A percentile compares a stretch with the other conserved stretches of the same genome.
Conservation (phyloP, 2,113 vertebrate genomes). For the Capreolus pygargus region DNA sequence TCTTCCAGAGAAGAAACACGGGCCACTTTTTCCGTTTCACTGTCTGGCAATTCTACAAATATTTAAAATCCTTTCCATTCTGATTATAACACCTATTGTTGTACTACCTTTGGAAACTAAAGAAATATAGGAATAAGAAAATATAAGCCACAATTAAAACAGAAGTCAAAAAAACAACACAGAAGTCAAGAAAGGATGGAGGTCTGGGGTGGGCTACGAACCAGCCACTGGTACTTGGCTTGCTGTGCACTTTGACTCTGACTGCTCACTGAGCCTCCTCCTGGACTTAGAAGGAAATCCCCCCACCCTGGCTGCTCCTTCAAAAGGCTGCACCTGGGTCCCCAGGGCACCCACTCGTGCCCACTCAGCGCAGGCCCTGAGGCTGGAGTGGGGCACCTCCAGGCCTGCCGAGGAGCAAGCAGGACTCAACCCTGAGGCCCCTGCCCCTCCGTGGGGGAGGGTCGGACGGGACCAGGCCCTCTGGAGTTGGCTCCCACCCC, state of each 20-base stretch:
- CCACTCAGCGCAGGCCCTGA: background rate
- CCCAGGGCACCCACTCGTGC: background rate
- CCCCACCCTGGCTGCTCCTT: background rate
- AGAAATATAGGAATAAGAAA: background rate
- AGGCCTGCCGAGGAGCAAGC: background rate
- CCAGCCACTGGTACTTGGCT: background rate
- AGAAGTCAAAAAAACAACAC: background rate
- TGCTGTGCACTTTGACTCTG: background rate
- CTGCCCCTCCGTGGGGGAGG: background rate
- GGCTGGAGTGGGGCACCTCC: too few relatives aligned
- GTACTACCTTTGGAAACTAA: background rate
- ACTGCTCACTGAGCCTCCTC: background rate
- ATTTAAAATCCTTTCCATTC: background rate
- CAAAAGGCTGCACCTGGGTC: background rate
- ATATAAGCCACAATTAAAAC: background rate
- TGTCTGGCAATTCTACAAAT: background rate
- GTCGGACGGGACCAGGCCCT: background rate
- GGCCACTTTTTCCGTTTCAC: background rate
- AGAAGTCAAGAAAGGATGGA: background rate
- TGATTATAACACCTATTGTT: background rate
- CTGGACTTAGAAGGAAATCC: background rate
- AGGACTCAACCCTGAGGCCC: background rate
- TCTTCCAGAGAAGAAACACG: background rate
- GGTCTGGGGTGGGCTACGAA: background rate
- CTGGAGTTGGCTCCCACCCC: slow-evolving; percentile 41